phyloP scores from a whole-genome alignment of 2,113 vertebrate genomes.

The Eulemur rufifrons region DNA sequence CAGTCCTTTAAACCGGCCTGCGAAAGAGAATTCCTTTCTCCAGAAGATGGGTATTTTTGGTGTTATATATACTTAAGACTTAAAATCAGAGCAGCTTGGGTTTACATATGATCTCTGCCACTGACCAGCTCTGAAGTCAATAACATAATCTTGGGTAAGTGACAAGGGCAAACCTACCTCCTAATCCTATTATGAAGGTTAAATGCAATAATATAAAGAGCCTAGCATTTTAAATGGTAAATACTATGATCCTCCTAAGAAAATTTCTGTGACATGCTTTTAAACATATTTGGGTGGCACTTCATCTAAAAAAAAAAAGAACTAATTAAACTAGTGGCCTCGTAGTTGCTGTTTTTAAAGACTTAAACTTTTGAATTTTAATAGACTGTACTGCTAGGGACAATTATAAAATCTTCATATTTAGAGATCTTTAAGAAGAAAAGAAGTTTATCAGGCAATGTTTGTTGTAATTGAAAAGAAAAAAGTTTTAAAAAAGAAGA shows the following conservation, averaged over 20 bases:
- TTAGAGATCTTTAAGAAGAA: neutral
- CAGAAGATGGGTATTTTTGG: neutral
- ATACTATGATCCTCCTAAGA: neutral
- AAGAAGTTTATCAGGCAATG: neutral
- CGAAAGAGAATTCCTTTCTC: neutral
- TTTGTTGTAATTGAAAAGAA: too few species aligned
- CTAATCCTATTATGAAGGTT: neutral
- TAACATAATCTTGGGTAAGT: neutral
- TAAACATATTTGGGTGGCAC: neutral
- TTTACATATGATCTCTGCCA: neutral
- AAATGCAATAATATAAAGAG: neutral
- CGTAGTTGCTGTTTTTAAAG: neutral
- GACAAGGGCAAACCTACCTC: neutral
- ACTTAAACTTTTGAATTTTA: conserved; percentile 20
- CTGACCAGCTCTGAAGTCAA: neutral
- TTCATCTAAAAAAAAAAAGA: neutral
- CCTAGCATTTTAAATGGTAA: neutral
- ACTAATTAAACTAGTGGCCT: neutral
- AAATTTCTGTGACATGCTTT: neutral
- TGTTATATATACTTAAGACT: neutral
- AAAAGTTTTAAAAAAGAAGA: neutral
- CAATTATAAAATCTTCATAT: neutral
- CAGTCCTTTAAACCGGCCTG: neutral
- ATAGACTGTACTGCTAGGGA: neutral
- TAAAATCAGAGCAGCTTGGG: neutral